Evolutionary conservation across 64 coral and sea anemone species (phyloP).

Genomic region (Astreopora myriophthalma): DNA sequence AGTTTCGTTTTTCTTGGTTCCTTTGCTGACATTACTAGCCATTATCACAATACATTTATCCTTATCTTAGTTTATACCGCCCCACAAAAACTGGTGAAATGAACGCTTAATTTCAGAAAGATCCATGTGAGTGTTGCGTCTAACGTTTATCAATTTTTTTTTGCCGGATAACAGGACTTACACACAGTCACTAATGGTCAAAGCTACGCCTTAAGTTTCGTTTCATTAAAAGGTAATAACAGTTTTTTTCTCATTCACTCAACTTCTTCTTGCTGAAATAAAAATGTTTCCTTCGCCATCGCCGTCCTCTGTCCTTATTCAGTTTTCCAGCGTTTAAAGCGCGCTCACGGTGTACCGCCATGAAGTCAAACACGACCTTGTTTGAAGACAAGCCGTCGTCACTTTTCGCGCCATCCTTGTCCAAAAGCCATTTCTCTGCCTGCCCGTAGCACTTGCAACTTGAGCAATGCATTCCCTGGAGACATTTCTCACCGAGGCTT

Average conservation of each 20-base stretch:
- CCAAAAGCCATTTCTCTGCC: not conserved
- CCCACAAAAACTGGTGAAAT: not conserved
- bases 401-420: not conserved
- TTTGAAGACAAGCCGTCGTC: not conserved
- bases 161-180: no score
- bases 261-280: slow-evolving; percentile 3
- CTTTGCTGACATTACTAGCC: not conserved
- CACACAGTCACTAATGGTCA: no score
- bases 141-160: no score
- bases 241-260: not conserved
- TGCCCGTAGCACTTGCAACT: not conserved
- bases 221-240: not conserved
- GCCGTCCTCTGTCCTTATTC: slow-evolving; percentile 51
- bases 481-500: slow-evolving; percentile 21
- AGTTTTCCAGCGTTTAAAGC: slow-evolving; percentile 71
- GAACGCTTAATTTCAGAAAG: not conserved
- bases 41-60: not conserved
- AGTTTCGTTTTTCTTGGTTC: no score
- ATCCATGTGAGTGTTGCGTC: not conserved
- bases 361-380: slow-evolving; percentile 67
- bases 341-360: slow-evolving; percentile 55
- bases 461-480: not conserved
- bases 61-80: not conserved
- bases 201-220: no score
- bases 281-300: slow-evolving; percentile 62